A percentile compares a stretch with the other conserved stretches of the same genome.
Evolutionary conservation across 2,797 vertebrate species (phyloP).

Genomic region (Cryptoblepharus egeriae): DNA sequence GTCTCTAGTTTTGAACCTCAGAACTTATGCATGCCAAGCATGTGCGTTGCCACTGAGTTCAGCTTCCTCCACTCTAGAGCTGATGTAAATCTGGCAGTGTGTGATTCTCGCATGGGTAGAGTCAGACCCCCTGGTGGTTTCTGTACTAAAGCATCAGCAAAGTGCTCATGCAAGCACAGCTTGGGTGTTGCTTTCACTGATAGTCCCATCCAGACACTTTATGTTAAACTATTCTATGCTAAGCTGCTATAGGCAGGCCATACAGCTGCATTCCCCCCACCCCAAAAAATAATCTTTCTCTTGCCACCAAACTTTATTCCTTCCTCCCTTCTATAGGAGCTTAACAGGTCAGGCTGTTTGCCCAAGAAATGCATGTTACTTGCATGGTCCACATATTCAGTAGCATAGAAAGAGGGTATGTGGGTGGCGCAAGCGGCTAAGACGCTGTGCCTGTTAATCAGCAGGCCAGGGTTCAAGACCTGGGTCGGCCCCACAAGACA

Average conservation of each 20-base stretch:
- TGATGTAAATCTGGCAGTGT: not conserved
- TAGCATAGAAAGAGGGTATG: no score
- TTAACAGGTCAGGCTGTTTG: no score
- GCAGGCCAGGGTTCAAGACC: no score
- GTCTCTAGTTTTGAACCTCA: not conserved
- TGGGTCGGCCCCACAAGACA: no score
- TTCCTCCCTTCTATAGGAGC: not conserved
- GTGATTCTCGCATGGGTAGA: not conserved
- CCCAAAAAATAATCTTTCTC: no score
- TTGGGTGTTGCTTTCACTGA: not conserved
- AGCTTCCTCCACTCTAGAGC: not conserved
- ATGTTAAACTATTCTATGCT: not conserved
- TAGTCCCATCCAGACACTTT: not conserved
- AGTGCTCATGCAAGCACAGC: not conserved
- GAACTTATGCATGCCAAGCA: not conserved
- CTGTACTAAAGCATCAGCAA: not conserved
- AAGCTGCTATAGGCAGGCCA: no score
- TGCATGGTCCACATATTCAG: not conserved
- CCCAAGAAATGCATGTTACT: not conserved
- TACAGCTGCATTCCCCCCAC: not conserved
- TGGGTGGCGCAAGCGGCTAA: no score
- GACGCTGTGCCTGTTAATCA: no score
- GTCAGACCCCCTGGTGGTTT: not conserved
- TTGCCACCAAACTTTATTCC: not conserved
- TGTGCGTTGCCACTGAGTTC: not conserved